A percentile compares a stretch with the other conserved stretches of the same genome.
These are phyloP conservation scores for Falco cherrug DNA, from an alignment of 2,797 vertebrate species.

Conservation along the genomic window DNA sequence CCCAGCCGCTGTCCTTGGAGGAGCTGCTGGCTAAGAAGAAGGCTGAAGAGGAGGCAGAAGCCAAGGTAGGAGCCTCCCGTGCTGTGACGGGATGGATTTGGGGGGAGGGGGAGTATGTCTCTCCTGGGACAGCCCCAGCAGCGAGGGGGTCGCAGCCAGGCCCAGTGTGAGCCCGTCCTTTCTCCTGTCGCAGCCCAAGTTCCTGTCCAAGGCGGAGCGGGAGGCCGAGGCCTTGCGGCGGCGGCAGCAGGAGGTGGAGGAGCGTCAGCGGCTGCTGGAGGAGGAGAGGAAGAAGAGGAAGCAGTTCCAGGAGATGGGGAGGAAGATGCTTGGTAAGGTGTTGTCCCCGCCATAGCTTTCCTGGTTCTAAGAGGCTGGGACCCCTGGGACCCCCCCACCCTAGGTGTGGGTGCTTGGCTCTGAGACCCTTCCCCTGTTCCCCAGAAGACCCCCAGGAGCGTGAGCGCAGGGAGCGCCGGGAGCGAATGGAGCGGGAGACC, in stretches of 20 bases:
- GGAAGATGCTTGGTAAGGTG: constrained; percentile 94
- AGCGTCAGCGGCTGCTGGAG: constrained; percentile 85
- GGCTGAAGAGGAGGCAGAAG: constrained; percentile 94
- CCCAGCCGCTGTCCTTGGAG: constrained; percentile 92
- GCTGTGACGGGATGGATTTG: accelerated
- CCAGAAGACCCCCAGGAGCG: constrained; percentile 97
- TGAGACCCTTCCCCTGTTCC: constrained; percentile 11
- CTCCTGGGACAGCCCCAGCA: background rate
- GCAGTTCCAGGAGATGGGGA: constrained; percentile 93
- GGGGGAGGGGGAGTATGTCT: too few relatives aligned
- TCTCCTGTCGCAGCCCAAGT: constrained; percentile 86
- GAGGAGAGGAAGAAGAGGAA: constrained; percentile 95
- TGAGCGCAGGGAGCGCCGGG: constrained; percentile 91
- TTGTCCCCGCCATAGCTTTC: accelerated
- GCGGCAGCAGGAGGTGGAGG: constrained; percentile 88
- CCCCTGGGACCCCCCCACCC: background rate
- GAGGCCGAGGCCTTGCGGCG: constrained; percentile 93
- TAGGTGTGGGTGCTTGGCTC: background rate
- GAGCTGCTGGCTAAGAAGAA: constrained; percentile 97
- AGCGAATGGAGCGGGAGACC: constrained; percentile 94
- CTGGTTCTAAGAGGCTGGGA: background rate
- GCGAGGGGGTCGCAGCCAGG: accelerated
- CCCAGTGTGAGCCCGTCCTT: accelerated
- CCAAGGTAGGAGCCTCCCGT: constrained; percentile 81
- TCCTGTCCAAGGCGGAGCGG: constrained; percentile 92